Conservation (phyloP, 1,140 invertebrate species). For the Ooceraea biroi region DNA sequence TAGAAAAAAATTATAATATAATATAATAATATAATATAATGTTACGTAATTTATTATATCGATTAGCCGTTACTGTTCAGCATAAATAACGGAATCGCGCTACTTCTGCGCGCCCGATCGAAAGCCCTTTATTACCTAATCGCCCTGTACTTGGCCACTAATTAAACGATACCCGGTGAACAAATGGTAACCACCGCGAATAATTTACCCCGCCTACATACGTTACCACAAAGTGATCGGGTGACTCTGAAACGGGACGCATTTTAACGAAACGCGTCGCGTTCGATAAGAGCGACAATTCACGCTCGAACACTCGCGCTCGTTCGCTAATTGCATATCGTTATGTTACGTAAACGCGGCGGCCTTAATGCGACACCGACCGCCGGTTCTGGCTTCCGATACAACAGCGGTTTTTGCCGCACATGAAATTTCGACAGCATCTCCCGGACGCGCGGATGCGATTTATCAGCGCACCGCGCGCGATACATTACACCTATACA, state of each 20-base stretch:
- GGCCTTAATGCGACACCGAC: constrained; percentile 36
- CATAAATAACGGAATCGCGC: background rate
- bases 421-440: constrained; percentile 48
- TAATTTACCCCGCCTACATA: constrained; percentile 22
- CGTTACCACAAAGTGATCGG: background rate
- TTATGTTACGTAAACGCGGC: constrained; percentile 20
- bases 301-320: constrained; percentile 17
- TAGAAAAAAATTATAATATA: no score
- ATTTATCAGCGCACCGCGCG: constrained; percentile 49
- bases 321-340: constrained; percentile 41
- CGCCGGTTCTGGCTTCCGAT: constrained; percentile 27
- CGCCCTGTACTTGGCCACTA: background rate
- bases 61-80: background rate
- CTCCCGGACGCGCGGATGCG: background rate
- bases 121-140: background rate
- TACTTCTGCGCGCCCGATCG: background rate
- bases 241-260: background rate
- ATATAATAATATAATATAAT: no score
- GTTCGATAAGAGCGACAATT: constrained; percentile 24
- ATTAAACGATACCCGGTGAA: constrained; percentile 13
- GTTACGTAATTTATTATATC: no score
- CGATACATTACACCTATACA: constrained; percentile 46
- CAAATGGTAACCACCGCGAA: background rate
- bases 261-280: constrained; percentile 20
- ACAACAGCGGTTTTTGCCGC: constrained; percentile 29